Percentiles rank a stretch among this genome's conserved stretches.
Conservation (phyloP, 1,140 invertebrate genomes). For the Neotoxoptera formosana region DNA sequence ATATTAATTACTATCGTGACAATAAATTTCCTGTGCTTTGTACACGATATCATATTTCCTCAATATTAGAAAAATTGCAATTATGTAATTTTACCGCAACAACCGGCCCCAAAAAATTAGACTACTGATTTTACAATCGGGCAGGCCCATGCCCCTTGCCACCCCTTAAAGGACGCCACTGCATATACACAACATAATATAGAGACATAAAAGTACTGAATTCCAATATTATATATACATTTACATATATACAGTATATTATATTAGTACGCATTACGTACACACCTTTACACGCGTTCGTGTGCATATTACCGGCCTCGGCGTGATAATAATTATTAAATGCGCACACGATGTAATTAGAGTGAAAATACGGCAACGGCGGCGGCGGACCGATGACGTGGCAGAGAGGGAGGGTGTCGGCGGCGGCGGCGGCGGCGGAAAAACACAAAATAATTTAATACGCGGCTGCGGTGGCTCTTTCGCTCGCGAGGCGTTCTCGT, state of each 20-base stretch:
- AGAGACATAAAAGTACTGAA: not conserved
- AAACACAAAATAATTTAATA: slow-evolving; percentile 57
- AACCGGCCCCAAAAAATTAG: too few species aligned
- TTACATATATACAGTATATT: not conserved
- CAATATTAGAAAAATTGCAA: too few species aligned
- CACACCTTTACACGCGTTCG: not conserved
- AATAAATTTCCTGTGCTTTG: too few species aligned
- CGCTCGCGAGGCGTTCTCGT: slow-evolving; percentile 11
- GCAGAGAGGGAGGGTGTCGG: not conserved
- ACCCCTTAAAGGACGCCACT: too few species aligned
- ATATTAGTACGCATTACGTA: too few species aligned
- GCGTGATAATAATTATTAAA: slow-evolving; percentile 40
- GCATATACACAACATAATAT: not conserved
- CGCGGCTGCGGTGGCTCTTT: not conserved
- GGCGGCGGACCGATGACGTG: too few species aligned
- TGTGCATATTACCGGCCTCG: not conserved
- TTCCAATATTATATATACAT: not conserved
- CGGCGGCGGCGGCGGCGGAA: not conserved
- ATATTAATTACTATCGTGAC: too few species aligned
- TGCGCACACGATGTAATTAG: slow-evolving; percentile 29
- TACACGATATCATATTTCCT: too few species aligned
- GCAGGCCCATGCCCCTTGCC: too few species aligned
- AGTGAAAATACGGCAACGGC: slow-evolving; percentile 23
- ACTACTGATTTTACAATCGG: too few species aligned
- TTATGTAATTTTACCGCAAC: too few species aligned